These are phyloP conservation scores for Macrotis lagotis DNA, from an alignment of 2,113 vertebrate genomes.

Conservation along the genomic window DNA sequence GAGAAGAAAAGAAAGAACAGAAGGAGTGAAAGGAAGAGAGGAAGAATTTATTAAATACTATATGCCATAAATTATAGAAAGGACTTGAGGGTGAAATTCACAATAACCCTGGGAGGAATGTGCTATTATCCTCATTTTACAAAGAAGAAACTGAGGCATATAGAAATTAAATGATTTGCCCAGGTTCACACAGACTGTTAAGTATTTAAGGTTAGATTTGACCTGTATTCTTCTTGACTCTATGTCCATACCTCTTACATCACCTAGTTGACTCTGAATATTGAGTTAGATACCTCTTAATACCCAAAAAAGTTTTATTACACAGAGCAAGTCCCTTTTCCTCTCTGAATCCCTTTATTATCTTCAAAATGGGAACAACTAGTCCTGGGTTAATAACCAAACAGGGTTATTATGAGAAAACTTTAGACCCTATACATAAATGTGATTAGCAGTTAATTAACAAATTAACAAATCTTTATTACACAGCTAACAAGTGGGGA, in stretches of 20 bases:
- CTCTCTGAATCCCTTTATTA: background rate
- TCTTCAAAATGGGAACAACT: background rate
- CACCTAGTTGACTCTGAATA: background rate
- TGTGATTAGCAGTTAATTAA: background rate
- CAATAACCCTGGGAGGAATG: background rate
- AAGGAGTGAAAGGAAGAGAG: background rate
- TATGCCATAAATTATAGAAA: background rate
- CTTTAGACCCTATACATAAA: background rate
- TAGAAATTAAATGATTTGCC: background rate
- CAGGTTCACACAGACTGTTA: background rate
- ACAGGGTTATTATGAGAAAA: background rate
- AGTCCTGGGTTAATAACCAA: too few relatives aligned
- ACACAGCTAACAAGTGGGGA: background rate
- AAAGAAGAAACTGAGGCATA: background rate
- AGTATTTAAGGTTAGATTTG: background rate
- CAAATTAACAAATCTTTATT: background rate
- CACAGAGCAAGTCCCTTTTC: background rate
- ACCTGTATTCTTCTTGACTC: background rate
- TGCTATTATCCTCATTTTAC: background rate
- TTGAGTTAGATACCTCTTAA: background rate
- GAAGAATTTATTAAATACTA: background rate
- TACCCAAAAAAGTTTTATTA: background rate
- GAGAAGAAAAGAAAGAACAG: background rate
- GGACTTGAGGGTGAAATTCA: background rate
- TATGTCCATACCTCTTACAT: too few relatives aligned